Evolutionary conservation across 2,113 vertebrate genomes (phyloP), one percentile per base, ranked within the genome.

Genomic region (Acrocephalus kingi): DNA sequence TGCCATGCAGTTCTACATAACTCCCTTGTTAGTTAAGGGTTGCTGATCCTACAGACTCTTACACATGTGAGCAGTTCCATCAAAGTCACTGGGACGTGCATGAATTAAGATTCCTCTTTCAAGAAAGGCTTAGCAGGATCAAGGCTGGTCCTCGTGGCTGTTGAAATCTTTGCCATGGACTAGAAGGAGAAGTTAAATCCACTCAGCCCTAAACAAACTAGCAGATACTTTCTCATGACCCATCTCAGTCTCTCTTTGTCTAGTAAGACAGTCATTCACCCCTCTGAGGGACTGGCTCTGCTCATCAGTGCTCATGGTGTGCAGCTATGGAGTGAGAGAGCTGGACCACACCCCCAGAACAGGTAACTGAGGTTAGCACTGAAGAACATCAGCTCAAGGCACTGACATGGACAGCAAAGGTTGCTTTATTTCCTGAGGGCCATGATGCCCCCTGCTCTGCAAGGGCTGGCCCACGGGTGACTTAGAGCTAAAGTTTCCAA

Each of bases 21-120:
- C 69, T 96, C 66, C 69, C 90, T 72, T 81, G 85, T 92, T 94
- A 92, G 73, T 45, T 84, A 31, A 94, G 83, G 88, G 95, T 84
- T 83, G 56, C 88, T 93, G 96, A 97, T 94, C 93, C 90, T 92
- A 76, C 79, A 96, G 86, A 87, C 93, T 91, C 94, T 92, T 95
- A 93, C 82, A 94, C 90, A 56, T 95, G 72, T 95, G 76, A 96
- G 83, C 90, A 90, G 69, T 92, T 95, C 92, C 94, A 96, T 89
- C 88, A 93, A 81, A 94, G 94, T 93, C 92, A 95, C 25, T 39
- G 76, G 61, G 41, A 94, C 11, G 4, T 20, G 86, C 54, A 37
- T 35, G 88, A 93, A 87, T 95, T 77, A 41, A 63, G 67, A 93
- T 86, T 92, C 58, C n/a, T 66, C 58, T 84, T 80, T 61, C 52